Base-by-base conservation (phyloP, 2,888 invertebrate genomes). In the Smittia sp. region DNA sequence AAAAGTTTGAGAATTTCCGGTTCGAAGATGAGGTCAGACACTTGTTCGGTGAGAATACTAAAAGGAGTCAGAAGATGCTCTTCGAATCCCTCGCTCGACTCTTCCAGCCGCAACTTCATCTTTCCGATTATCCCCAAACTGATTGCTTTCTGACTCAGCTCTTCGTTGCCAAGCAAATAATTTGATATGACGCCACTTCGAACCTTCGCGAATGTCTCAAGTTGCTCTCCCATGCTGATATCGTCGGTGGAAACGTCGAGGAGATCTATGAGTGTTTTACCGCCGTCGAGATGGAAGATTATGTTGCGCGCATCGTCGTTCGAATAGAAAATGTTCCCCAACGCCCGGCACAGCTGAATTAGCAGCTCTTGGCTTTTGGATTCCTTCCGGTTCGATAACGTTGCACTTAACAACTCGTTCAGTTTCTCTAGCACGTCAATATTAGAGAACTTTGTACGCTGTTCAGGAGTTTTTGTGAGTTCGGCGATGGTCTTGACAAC, bases 301-400 rank as follows among this genome's bases (percentile, higher is more conserved):
- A 85, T 80, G 75, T 85, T 85, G 75, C 89, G 84, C 18, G 88
- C 86, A 77, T 85, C 84, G 84, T 93, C 91, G 83, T 94, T 93
- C 79, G 94, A 90, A 80, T 91, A 95, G 80, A 93, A 94, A 79
- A 96, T 89, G 81, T 96, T 96, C 41, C 94, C 95, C 22, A 96
- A 83, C 1, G 93, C 92, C 78, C 95, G 86, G 77, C 92, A 91
- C 52, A 89, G 87, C 79, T 95, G 92, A 76, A 89, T 89, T 7
- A 89, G 83, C 70, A 89, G 80, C 76, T 88, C 86, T 75, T 85
- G 79, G 75, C 82, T 83, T 52, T 41, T 79, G 2, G 52, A 39
- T 73, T 77, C 25, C 67, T 75, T 67, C 25, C 65, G 39, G 18
- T 74, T 75, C 22, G 74, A 41, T 4, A 76, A 78, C 79, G 75